These are phyloP conservation scores for Lethenteron camtschaticum DNA, from an alignment of 2,113 vertebrate genomes.

Conservation along the genomic window DNA sequence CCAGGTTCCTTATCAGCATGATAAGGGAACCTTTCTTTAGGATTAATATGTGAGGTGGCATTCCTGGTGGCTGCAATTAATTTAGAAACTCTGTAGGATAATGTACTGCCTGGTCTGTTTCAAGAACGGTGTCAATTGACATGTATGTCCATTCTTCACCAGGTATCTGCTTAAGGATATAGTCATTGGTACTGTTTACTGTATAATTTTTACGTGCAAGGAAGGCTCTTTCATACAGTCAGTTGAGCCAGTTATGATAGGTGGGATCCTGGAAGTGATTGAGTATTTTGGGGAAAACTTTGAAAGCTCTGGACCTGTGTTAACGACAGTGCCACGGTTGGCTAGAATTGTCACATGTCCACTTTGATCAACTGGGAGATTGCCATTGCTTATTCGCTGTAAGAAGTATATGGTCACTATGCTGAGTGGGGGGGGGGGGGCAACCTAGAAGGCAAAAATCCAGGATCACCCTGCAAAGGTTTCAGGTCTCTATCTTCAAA, in stretches of 20 bases:
- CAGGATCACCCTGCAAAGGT: no score
- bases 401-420: not conserved
- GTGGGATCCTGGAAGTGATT: no score
- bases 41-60: not conserved
- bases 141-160: not conserved
- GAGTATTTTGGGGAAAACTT: no score
- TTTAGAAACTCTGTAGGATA: not conserved
- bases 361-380: not conserved
- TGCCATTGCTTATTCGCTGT: not conserved
- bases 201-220: not conserved
- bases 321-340: no score
- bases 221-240: not conserved
- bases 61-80: not conserved
- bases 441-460: no score
- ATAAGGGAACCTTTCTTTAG: not conserved
- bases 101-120: conserved; percentile 4
- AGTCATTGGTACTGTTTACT: not conserved
- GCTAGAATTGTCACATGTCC: not conserved
- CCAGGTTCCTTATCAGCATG: not conserved
- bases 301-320: no score
- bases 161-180: not conserved
- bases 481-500: no score
- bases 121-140: not conserved
- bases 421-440: no score
- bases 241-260: no score